Percentiles rank a stretch among this genome's conserved stretches.
These are phyloP conservation scores for Leptinotarsa rubiginosa DNA, from an alignment of 2,888 invertebrate genomes.

Conservation along the genomic window DNA sequence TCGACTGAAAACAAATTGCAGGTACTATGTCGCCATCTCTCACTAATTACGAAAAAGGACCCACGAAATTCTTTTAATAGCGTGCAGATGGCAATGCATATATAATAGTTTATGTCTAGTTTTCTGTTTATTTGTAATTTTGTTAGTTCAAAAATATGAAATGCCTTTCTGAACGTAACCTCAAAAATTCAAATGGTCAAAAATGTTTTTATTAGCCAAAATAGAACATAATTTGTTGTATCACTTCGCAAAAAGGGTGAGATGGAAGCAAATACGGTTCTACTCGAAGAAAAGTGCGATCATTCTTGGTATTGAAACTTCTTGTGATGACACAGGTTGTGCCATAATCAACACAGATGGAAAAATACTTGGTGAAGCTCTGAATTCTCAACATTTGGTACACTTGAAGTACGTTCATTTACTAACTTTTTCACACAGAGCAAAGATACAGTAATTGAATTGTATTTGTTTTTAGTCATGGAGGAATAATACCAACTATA, in stretches of 20 bases:
- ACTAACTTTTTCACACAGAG: not conserved
- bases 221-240: not conserved
- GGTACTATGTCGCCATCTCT: too few species aligned
- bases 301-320: conserved; percentile 95
- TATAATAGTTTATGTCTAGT: too few species aligned
- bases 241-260: not conserved
- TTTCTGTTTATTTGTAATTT: too few species aligned
- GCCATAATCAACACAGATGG: conserved; percentile 84
- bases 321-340: conserved; percentile 97
- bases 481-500: conserved; percentile 90
- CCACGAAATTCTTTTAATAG: too few species aligned
- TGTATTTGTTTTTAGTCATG: conserved; percentile 69
- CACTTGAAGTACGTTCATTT: conserved; percentile 75
- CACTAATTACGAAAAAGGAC: too few species aligned
- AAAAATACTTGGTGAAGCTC: conserved; percentile 81
- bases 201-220: not conserved
- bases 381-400: conserved; percentile 82
- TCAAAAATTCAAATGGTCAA: not conserved
- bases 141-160: not conserved
- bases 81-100: too few species aligned
- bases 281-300: conserved; percentile 45
- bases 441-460: not conserved
- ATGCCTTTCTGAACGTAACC: not conserved
- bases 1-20: too few species aligned
- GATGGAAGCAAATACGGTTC: conserved; percentile 8